Evolutionary conservation across 2,888 invertebrate species (phyloP).

Genomic region (Koerneria pararmatus): DNA sequence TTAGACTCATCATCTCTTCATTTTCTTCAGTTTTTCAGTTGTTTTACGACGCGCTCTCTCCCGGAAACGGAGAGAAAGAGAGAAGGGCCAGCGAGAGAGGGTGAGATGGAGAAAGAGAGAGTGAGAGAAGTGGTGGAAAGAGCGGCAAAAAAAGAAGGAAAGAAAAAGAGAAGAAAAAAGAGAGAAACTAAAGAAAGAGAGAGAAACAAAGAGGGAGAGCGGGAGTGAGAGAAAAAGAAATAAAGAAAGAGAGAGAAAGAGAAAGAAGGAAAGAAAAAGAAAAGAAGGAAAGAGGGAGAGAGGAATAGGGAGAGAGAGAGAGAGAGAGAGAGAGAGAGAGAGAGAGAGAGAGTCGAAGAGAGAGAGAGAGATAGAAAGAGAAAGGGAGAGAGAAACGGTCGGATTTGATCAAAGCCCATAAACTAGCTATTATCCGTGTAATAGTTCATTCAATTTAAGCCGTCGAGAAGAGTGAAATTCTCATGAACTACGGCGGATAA

Average conservation of each 20-base stretch:
- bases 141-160: slow-evolving; percentile 7
- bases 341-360: background rate
- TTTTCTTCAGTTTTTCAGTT: too few relatives aligned
- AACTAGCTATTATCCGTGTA: too few relatives aligned
- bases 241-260: slow-evolving; percentile 13
- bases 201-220: slow-evolving; percentile 7
- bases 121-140: slow-evolving; percentile 16
- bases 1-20: too few relatives aligned
- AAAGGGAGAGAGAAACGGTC: background rate
- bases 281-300: background rate
- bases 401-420: too few relatives aligned
- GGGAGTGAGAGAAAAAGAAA: background rate
- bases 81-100: slow-evolving; percentile 10
- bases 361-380: background rate
- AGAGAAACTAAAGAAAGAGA: background rate
- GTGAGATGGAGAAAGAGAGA: background rate
- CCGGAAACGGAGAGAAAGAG: slow-evolving; percentile 14
- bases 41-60: too few relatives aligned
- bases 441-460: too few relatives aligned
- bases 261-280: slow-evolving; percentile 12
- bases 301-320: background rate
- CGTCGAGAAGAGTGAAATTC: too few relatives aligned
- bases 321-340: background rate
- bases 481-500: too few relatives aligned
- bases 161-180: background rate